Percentiles rank a stretch among this genome's conserved stretches.
Conservation (phyloP, 2,888 invertebrate species). For the Corbicula japonica region DNA sequence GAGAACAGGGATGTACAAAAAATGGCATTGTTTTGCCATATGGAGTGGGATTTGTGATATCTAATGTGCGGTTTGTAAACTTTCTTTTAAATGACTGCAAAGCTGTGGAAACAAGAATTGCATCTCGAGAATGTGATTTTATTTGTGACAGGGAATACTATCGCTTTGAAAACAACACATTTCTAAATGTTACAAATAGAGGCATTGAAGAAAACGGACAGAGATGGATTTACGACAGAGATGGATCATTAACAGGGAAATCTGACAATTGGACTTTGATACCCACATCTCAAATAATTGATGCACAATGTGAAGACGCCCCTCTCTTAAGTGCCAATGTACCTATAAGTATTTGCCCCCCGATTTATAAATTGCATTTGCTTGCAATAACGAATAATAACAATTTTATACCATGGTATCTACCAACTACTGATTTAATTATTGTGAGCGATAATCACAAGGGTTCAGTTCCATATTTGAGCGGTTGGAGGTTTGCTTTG, state of each 20-base stretch:
- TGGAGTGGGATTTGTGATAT: conserved; percentile 66
- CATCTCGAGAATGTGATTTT: conserved; percentile 71
- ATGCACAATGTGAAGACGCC: conserved; percentile 52
- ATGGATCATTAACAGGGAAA: conserved; percentile 80
- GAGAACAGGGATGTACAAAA: conserved; percentile 50
- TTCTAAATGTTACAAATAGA: conserved; percentile 73
- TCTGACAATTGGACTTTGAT: conserved; percentile 60
- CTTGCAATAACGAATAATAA: conserved; percentile 82
- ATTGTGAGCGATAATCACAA: conserved; percentile 76
- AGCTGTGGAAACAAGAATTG: conserved; percentile 69
- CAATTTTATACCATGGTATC: conserved; percentile 72
- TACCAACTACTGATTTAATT: conserved; percentile 74
- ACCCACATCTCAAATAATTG: conserved; percentile 71
- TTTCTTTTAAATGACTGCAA: conserved; percentile 51
- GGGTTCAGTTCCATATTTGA: conserved; percentile 72
- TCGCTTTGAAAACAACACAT: conserved; percentile 60
- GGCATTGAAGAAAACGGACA: conserved; percentile 68
- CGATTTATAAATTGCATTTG: conserved; percentile 74
- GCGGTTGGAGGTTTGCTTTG: conserved; percentile 81
- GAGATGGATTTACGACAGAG: conserved; percentile 77
- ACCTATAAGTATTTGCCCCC: conserved; percentile 72
- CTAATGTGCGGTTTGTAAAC: conserved; percentile 64
- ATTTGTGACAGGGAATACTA: conserved; percentile 78
- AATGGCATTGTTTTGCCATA: conserved; percentile 79
- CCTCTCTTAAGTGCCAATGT: conserved; percentile 53